These are phyloP conservation scores for Dendroctonus ponderosae DNA, from an alignment of 1,140 invertebrate species.

Conservation along the genomic window DNA sequence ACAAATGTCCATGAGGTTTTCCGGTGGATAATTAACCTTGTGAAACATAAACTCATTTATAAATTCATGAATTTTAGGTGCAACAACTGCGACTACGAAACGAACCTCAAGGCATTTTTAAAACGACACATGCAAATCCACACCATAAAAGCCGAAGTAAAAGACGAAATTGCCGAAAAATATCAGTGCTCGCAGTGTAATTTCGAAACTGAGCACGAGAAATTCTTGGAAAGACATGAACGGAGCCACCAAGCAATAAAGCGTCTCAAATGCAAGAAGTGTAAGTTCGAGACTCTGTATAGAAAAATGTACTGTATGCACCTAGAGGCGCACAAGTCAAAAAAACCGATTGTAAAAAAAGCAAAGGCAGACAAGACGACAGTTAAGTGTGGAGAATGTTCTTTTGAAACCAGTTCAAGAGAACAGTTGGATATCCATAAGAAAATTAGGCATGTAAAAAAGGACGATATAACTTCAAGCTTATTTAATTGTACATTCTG, in stretches of 20 bases:
- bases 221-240: slow-evolving; percentile 26
- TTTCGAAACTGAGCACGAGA: slow-evolving; percentile 27
- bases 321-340: slow-evolving; percentile 13
- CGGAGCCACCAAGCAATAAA: slow-evolving; percentile 17
- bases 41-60: background rate
- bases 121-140: slow-evolving; percentile 27
- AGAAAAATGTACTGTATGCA: slow-evolving; percentile 25
- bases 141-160: slow-evolving; percentile 19
- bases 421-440: slow-evolving; percentile 24
- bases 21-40: background rate
- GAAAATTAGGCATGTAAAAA: slow-evolving; percentile 20
- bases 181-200: slow-evolving; percentile 19
- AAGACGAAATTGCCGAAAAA: slow-evolving; percentile 11
- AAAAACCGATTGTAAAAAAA: slow-evolving; percentile 3
- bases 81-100: slow-evolving; percentile 29
- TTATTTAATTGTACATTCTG: slow-evolving; percentile 25
- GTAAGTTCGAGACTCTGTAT: slow-evolving; percentile 27
- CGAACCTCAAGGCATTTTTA: slow-evolving; percentile 28
- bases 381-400: slow-evolving; percentile 25
- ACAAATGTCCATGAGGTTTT: slow-evolving; percentile 5
- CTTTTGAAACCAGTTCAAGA: slow-evolving; percentile 12
- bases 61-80: slow-evolving; percentile 14
- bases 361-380: background rate
- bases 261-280: slow-evolving; percentile 21
- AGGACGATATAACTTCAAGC: background rate